Evolutionary conservation across 2,797 vertebrate species (phyloP).

Genomic region (Halcyon smyrnensis): DNA sequence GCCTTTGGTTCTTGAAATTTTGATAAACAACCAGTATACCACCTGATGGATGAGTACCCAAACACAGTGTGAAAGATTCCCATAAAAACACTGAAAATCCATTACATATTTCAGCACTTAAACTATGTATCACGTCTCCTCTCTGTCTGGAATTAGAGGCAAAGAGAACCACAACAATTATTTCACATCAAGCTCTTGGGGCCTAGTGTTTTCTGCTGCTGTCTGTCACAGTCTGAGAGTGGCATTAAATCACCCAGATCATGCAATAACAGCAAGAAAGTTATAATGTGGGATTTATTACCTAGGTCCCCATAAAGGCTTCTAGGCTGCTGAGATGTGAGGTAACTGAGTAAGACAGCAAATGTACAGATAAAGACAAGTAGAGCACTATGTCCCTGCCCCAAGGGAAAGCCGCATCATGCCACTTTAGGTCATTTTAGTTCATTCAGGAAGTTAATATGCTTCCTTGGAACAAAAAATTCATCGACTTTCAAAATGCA

Average conservation of each 20-base stretch:
- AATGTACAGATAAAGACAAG: neutral
- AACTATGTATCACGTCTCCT: neutral
- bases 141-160: neutral
- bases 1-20: neutral
- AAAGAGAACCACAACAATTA: neutral
- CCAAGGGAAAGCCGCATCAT: neutral
- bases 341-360: neutral
- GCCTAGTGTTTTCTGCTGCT: neutral
- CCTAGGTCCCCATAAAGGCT: neutral
- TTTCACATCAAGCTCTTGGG: neutral
- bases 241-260: neutral
- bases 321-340: neutral
- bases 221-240: neutral
- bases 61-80: neutral
- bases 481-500: neutral
- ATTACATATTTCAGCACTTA: neutral
- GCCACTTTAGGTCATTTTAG: neutral
- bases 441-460: neutral
- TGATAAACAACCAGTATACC: neutral
- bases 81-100: neutral
- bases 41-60: neutral
- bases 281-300: neutral
- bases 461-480: neutral
- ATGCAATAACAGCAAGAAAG: neutral
- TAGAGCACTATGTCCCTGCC: neutral